A percentile compares a stretch with the other conserved stretches of the same genome.
Conservation (phyloP, 2,888 invertebrate genomes). For the Hololepta plana region DNA sequence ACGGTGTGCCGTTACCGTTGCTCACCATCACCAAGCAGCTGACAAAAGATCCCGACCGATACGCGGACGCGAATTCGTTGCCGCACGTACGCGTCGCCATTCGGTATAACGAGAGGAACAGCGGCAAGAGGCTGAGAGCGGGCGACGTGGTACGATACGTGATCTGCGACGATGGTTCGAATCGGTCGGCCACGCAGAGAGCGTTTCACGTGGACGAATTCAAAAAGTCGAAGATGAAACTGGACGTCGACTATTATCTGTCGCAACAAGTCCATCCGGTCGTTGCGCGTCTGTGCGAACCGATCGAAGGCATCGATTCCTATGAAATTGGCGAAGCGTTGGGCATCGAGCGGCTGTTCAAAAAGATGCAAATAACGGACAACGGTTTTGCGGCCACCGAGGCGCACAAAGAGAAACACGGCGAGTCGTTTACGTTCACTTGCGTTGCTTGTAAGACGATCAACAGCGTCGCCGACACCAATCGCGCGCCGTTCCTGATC, state of each 20-base stretch:
- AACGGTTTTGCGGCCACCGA: slow-evolving; percentile 20
- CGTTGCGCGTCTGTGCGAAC: slow-evolving; percentile 84
- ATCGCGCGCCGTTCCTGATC: slow-evolving; percentile 37
- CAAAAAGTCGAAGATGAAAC: slow-evolving; percentile 49
- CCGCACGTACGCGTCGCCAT: slow-evolving; percentile 84
- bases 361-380: slow-evolving; percentile 24
- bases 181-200: slow-evolving; percentile 66
- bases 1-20: slow-evolving; percentile 53
- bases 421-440: slow-evolving; percentile 19
- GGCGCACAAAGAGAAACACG: slow-evolving; percentile 11
- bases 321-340: slow-evolving; percentile 69
- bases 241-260: slow-evolving; percentile 84
- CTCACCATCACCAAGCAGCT: slow-evolving; percentile 86
- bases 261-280: slow-evolving; percentile 94
- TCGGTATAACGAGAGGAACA: slow-evolving; percentile 40
- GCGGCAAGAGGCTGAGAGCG: slow-evolving; percentile 66
- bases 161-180: slow-evolving; percentile 81
- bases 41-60: slow-evolving; percentile 86
- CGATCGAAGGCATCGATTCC: slow-evolving; percentile 85
- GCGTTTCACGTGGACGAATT: slow-evolving; percentile 90
- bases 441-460: slow-evolving; percentile 38
- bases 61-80: slow-evolving; percentile 62
- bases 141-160: slow-evolving; percentile 94
- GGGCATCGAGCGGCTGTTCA: too few species aligned
- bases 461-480: slow-evolving; percentile 14